Evolutionary conservation across 1,140 invertebrate genomes (phyloP).

Genomic region (Leguminivora glycinivorella): DNA sequence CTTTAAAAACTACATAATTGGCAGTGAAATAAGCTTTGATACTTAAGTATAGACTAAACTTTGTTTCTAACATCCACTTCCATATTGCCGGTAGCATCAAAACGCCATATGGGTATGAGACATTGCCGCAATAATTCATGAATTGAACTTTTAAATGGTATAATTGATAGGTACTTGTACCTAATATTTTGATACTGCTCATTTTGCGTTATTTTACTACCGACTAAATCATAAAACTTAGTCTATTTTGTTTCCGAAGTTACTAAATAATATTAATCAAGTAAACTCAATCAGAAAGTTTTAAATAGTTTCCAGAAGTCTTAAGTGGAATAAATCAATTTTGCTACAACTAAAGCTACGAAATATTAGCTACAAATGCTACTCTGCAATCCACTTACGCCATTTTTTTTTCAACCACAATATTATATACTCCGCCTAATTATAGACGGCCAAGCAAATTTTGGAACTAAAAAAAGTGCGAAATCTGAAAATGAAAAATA

Average conservation of each 20-base stretch:
- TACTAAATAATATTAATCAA: constrained; percentile 1
- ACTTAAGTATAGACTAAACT: neutral
- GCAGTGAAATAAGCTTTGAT: constrained; percentile 7
- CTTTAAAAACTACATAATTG: neutral
- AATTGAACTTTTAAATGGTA: too few relatives aligned
- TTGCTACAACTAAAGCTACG: constrained; percentile 5
- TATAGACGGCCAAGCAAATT: too few relatives aligned
- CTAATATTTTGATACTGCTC: neutral
- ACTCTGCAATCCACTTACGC: neutral
- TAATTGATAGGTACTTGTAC: neutral
- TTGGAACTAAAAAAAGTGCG: too few relatives aligned
- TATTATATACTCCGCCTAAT: neutral
- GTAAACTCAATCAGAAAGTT: neutral
- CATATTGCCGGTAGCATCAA: constrained; percentile 1
- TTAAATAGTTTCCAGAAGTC: neutral
- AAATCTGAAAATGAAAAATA: too few relatives aligned
- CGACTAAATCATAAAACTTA: neutral
- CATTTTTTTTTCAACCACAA: neutral
- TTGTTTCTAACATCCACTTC: neutral
- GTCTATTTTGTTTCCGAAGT: constrained; percentile 15
- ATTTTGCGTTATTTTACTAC: constrained; percentile 14
- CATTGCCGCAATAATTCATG: neutral
- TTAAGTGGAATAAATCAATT: neutral
- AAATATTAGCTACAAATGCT: constrained; percentile 10
- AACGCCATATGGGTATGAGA: neutral